Base-by-base conservation (phyloP, 2,797 vertebrate species). In the Cyclura pinguis region DNA sequence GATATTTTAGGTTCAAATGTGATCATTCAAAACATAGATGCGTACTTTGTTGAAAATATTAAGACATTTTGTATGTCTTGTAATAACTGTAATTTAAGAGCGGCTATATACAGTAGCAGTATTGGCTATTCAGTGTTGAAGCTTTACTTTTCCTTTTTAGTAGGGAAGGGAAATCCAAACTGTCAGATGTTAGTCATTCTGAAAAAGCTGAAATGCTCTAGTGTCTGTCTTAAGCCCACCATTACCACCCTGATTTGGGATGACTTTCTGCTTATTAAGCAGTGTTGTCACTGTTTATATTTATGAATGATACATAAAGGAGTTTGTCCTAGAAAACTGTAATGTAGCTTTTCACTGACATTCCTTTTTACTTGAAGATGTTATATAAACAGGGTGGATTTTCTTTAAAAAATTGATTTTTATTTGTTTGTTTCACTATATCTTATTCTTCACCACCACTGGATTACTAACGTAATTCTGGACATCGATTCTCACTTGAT, bases 251-350 rank as follows among this genome's bases (percentile, higher is more conserved):
- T 67, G 24, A 29, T 47, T 47, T 84, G 10, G 38, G 59, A 42
- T 67, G 82, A 84, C 82, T 83, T 83, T 67, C 27, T 84, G 82
- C 62, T 67, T 84, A 42, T 47, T 67, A 67, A 47, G 62, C 62
- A 84, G 38, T 67, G 38, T 84, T 84, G 82, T 84, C 59, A 29
- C 62, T 67, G 38, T 64, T 84, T 62, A 22, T 84, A 47, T 84
- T 67, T 84, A 84, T 67, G 24, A 35, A 64, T 64, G 35, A 84
- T 32, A 47, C 38, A 84, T 27, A 50, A 67, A 84, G 38, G 38
- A 47, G 29, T 24, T 84, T 64, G 22, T 42, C 81, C 81, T 83
- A 62, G 57, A 59, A 62, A 83, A 83, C n/a, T 24, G 22, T 9
- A 47, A 16, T 1, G 27, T 64, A 55, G n/a, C 18, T 81, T 35